Evolutionary conservation across 2,113 vertebrate species (phyloP).

Genomic region (Ovis aries): ARS-UI_Ramb_v3.0 NC_056058.1:65563501-65564000

Average conservation of each 20-base stretch:
- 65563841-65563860: not conserved
- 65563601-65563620: not conserved
- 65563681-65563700: not conserved
- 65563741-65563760: not conserved
- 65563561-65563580: rapidly evolving
- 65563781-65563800: not conserved
- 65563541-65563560: not conserved
- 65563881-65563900: not conserved
- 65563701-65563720: not conserved
- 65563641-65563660: not conserved
- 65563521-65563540: not conserved
- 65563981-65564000: not conserved
- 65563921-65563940: not conserved
- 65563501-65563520: not conserved
- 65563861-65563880: not conserved
- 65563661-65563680: not conserved
- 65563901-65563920: not conserved
- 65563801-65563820: not conserved
- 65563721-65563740: not conserved
- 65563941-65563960: not conserved
- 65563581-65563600: not conserved
- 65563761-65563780: not conserved
- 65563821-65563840: not conserved
- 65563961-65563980: not conserved
- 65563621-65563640: not conserved